Base-by-base conservation (phyloP, 2,797 vertebrate genomes). In the Echeneis naucrates region DNA sequence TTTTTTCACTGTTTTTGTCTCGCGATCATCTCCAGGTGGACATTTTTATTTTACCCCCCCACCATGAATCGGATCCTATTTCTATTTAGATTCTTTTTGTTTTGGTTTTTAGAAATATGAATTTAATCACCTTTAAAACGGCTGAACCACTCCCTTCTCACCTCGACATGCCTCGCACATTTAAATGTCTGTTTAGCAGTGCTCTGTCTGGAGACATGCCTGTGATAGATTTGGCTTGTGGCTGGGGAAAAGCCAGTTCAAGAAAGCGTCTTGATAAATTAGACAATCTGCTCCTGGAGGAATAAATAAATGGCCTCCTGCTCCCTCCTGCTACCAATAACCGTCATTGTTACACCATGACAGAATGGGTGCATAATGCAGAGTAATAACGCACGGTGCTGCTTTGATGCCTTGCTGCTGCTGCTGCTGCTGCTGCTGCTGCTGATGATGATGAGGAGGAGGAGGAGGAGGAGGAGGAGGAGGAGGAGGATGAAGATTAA, bases 231-330 rank as follows among this genome's bases (percentile, higher is more conserved):
- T 35, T n/a, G 13, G 23, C 26, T 30, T 17, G 21, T 60, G 62
- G 30, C 56, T 13, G 35, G 35, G 14, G 32, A 16, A 19, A 19
- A 11, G 38, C 42, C 50, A 33, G 65, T 64, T 57, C 50, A n/a
- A 16, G 75, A 35, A 60, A 19, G 2, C 65, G 27, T 75, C 71
- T 59, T 73, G 71, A 70, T 71, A 26, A 68, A 79, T 74, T 35
- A 61, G 75, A 63, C 66, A 68, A 44, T 78, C 68, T 57, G 72
- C 19, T 83, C 53, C 56, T 67, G 60, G 5, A 71, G 68, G 62
- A 74, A 53, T 80, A 82, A 75, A 81, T 68, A 75, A 80, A 69
- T 40, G 44, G 47, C 77, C 69, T 72, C 78, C 75, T 75, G 76
- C 77, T 72, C 35, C 77, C 69, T 72, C 78, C 75, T 75, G 76